Base-by-base conservation (phyloP, 2,113 vertebrate species). In the Misgurnus anguillicaudatus region DNA sequence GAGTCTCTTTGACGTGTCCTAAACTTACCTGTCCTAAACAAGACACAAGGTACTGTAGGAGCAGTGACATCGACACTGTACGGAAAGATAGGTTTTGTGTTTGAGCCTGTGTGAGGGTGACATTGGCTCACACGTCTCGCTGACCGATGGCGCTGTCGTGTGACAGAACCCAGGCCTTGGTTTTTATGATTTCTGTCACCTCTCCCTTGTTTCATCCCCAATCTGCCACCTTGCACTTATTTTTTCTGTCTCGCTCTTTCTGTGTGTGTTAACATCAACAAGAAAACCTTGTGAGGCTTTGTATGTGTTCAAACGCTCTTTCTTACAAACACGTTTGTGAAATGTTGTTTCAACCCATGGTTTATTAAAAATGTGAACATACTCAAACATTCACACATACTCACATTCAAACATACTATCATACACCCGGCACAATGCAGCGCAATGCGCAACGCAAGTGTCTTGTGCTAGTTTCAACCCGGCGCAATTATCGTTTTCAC, bases 101-200 rank as follows among this genome's bases (percentile, higher is more conserved):
- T 61, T 70, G 41, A 36, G 58, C 31, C 11, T 79, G 42, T 68
- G 31, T 69, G 79, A 69, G 14, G 77, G 65, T 75, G 61, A 82
- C 74, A 70, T 81, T 81, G 72, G 5, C 53, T 17, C 68, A 21
- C 71, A 74, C 41, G 69, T 57, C 65, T 31, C 58, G 3, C 45
- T 75, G 48, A 78, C 61, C 53, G 21, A 79, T 63, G 57, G 8
- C n/a, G 36, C n/a, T 72, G 51, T 72, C n/a, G 36, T 66, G 75
- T 69, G 63, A 41, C 77, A 66, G 60, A 79, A 67, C n/a, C 6
- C 4, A 41, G 58, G n/a, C 51, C 9, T 73, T 42, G 19, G 11
- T 61, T 74, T 73, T 74, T 60, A 74, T 61, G 55, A 71, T 80
- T 71, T 65, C 60, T 76, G 72, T 60, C 78, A 48, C n/a, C 66